Conservation (phyloP, 2,113 vertebrate genomes). For the Hypomesus transpacificus region DNA sequence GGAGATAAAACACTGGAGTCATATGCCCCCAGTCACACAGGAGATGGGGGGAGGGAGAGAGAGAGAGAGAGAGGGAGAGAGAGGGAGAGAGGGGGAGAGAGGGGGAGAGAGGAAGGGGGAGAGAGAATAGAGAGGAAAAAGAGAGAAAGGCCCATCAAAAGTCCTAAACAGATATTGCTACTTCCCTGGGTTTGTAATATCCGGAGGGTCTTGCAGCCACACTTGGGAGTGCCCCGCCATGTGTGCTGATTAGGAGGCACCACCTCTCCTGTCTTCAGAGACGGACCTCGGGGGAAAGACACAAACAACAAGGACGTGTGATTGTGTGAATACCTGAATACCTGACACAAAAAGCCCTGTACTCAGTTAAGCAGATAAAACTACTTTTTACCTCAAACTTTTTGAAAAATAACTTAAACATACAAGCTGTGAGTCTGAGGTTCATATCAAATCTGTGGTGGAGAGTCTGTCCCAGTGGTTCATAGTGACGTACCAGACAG, state of each 20-base stretch:
- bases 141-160: slow-evolving; percentile 9
- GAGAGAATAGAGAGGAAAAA: slow-evolving; percentile 19
- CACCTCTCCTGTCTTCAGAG: slow-evolving; percentile 39
- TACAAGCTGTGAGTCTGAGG: too few species aligned
- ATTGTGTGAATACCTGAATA: slow-evolving; percentile 63
- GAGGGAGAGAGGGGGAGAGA: not conserved
- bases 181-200: slow-evolving; percentile 54
- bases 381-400: not conserved
- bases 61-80: not conserved
- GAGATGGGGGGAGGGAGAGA: slow-evolving; percentile 1
- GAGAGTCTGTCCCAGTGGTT: too few species aligned
- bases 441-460: too few species aligned
- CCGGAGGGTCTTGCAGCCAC: slow-evolving; percentile 8
- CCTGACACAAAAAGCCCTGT: too few species aligned
- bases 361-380: not conserved
- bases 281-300: slow-evolving; percentile 46
- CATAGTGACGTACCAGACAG: too few species aligned
- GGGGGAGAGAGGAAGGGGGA: not conserved
- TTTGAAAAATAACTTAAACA: too few species aligned
- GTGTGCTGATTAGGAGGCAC: slow-evolving; percentile 62
- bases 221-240: slow-evolving; percentile 21
- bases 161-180: slow-evolving; percentile 36
- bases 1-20: slow-evolving; percentile 54
- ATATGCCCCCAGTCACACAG: slow-evolving; percentile 35
- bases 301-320: slow-evolving; percentile 53